These are phyloP conservation scores for Tribolium castaneum DNA, from an alignment of 1,140 invertebrate species.

Conservation along the genomic window DNA sequence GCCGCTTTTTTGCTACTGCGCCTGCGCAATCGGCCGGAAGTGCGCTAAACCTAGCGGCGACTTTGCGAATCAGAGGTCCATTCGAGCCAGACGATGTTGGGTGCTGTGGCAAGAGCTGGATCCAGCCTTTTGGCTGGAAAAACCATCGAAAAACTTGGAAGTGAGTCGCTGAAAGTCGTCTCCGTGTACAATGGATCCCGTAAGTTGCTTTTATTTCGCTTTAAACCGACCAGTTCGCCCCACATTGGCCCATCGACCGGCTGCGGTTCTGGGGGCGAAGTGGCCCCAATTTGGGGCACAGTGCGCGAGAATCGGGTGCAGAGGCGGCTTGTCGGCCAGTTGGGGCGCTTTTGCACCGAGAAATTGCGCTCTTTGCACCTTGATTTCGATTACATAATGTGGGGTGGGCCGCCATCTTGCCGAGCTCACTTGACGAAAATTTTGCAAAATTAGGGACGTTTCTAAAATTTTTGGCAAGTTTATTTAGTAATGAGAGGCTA, in stretches of 20 bases:
- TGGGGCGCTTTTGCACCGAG: neutral
- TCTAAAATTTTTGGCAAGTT: too few relatives aligned
- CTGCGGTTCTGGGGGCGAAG: neutral
- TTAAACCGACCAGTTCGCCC: neutral
- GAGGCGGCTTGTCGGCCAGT: neutral
- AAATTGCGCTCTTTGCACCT: neutral
- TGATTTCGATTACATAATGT: conserved; percentile 51
- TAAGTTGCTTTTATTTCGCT: conserved; percentile 47
- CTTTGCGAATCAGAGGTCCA: neutral
- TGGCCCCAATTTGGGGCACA: neutral
- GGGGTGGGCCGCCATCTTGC: conserved; percentile 51
- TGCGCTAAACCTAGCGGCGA: neutral
- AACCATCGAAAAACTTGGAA: conserved; percentile 61
- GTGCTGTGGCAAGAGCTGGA: conserved; percentile 60
- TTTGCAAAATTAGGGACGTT: neutral
- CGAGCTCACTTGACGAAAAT: neutral
- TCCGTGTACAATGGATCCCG: conserved; percentile 54
- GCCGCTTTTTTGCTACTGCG: neutral
- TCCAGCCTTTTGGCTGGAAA: conserved; percentile 63
- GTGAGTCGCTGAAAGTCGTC: conserved; percentile 59
- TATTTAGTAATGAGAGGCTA: too few relatives aligned
- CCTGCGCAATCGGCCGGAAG: neutral
- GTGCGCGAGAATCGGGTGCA: neutral
- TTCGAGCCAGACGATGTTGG: conserved; percentile 59
- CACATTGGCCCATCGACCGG: neutral